These are phyloP conservation scores for Callaeas wilsoni DNA, from an alignment of 2,113 vertebrate species.

Conservation along the genomic window DNA sequence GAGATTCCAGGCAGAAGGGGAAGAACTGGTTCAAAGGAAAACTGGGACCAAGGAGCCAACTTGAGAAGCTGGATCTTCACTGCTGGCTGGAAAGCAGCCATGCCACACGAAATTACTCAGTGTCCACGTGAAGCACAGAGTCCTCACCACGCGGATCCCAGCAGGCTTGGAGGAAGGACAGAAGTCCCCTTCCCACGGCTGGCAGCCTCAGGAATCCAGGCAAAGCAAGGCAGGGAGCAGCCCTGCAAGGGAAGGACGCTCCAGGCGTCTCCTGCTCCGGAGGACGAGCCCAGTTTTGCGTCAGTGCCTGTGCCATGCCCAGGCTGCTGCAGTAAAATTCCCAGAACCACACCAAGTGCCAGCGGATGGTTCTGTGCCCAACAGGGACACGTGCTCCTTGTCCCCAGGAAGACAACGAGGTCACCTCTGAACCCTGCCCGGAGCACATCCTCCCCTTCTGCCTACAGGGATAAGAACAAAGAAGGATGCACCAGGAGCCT, in stretches of 20 bases:
- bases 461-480: background rate
- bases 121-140: background rate
- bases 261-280: background rate
- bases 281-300: background rate
- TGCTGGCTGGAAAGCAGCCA: background rate
- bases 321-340: background rate
- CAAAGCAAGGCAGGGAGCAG: background rate
- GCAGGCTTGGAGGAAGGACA: background rate
- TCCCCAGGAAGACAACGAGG: background rate
- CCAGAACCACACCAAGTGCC: rapidly evolving
- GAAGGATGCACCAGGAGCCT: background rate
- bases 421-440: background rate
- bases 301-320: background rate
- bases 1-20: background rate
- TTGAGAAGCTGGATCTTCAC: background rate
- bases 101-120: background rate
- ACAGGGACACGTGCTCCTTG: background rate
- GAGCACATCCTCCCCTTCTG: background rate
- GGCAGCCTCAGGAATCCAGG: background rate
- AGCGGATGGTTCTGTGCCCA: background rate
- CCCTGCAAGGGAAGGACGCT: background rate
- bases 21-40: background rate
- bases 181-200: background rate
- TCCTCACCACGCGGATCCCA: background rate
- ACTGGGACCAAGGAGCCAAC: background rate